Base-by-base conservation (phyloP, 2,888 invertebrate genomes). In the Ypsolopha scabrella region DNA sequence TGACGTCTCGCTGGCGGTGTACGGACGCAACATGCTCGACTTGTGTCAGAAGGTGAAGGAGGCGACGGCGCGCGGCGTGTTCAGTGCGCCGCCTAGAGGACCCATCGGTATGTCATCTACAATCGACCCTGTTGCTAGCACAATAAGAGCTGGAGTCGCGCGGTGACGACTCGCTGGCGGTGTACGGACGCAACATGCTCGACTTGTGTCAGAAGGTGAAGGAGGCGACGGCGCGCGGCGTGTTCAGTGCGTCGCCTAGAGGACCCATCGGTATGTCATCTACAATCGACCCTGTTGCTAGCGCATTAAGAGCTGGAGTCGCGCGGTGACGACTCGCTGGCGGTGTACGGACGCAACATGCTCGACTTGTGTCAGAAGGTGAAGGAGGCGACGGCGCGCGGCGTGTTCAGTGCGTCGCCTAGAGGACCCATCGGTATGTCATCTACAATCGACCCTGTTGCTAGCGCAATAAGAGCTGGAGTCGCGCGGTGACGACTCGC, bases 361-460 rank as follows among this genome's bases (percentile, higher is more conserved):
- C 89, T 90, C 45, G 74, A 73, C 56, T 68, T 85, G 52, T 69
- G 72, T 51, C 63, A 65, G 57, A 61, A 68, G 4, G 63, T 83
- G 37, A 59, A 66, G 52, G 62, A 61, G 36, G 88, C 89, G 36
- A 72, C 78, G 55, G 75, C 68, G 1, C 75, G 77, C 51, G 87
- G 88, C 0, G 80, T 83, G 58, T 95, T 95, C 75, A 86, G 86
- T 41, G 77, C 90, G 56, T 89, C 91, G 67, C 97, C 97, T 0
- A 81, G 89, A 34, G 97, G 97, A 3, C 97, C 97, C 6, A 68
- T 97, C 44, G 96, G 96, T 89, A 73, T 72, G 69, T 75, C 9
- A 6, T 11, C 11, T n/a, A n/a, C n/a, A n/a, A n/a, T n/a, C n/a
- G n/a, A n/a, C n/a, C n/a, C n/a, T n/a, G n/a, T n/a, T n/a, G n/a